Percentiles rank a stretch among this genome's conserved stretches.
These are phyloP conservation scores for Chrysomallon squamiferum DNA, from an alignment of 1,140 invertebrate genomes.

Conservation along the genomic window DNA sequence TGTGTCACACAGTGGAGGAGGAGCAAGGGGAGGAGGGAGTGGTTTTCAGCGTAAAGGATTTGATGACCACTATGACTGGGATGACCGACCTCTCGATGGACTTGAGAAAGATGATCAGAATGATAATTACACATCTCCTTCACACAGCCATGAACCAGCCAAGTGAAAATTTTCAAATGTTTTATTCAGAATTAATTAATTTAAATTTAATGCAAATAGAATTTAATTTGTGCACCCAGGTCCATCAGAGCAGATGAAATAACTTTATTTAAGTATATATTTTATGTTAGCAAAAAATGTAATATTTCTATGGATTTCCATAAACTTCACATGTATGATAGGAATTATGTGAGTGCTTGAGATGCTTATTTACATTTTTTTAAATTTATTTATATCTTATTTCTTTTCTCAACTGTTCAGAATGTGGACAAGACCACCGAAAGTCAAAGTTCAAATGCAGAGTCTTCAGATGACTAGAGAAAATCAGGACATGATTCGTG, in stretches of 20 bases:
- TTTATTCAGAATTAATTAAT: neutral
- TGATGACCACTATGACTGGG: constrained; percentile 18
- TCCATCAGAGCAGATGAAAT: too few relatives aligned
- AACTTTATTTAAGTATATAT: too few relatives aligned
- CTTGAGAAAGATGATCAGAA: constrained; percentile 12
- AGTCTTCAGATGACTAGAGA: constrained; percentile 51
- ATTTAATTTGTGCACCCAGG: too few relatives aligned
- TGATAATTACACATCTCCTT: neutral
- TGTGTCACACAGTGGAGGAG: constrained; percentile 2
- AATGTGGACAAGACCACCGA: constrained; percentile 1
- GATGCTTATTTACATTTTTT: too few relatives aligned
- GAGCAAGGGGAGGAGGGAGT: constrained; percentile 20
- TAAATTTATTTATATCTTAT: neutral
- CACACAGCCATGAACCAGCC: too few relatives aligned
- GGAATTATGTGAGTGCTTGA: too few relatives aligned
- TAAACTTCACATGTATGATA: too few relatives aligned
- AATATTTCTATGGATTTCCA: too few relatives aligned
- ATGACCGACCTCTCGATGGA: constrained; percentile 19
- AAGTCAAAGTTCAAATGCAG: constrained; percentile 49
- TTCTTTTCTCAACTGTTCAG: neutral
- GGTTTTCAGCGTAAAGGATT: constrained; percentile 22
- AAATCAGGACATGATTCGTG: constrained; percentile 55
- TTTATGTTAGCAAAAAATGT: too few relatives aligned
- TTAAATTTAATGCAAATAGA: too few relatives aligned
- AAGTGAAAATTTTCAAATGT: neutral